Conservation (phyloP, 2,113 vertebrate genomes). For the Kobus ellipsiprymnus region DNA sequence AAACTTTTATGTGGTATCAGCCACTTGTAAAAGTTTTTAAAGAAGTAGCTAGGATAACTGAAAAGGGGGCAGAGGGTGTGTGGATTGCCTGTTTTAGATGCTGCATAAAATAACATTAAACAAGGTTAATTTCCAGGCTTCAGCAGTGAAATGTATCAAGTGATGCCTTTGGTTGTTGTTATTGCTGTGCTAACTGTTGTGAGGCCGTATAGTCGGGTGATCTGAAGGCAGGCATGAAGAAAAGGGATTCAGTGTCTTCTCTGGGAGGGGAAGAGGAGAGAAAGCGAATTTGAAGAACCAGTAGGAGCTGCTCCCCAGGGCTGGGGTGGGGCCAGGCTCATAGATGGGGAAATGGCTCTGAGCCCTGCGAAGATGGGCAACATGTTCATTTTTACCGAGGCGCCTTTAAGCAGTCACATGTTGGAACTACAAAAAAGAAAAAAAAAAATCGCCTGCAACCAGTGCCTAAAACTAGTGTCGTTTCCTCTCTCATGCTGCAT, state of each 20-base stretch:
- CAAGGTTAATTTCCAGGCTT: background rate
- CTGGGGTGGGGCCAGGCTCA: background rate
- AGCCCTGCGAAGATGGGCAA: background rate
- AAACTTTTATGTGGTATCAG: background rate
- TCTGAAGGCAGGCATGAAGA: background rate
- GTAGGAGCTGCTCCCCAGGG: background rate
- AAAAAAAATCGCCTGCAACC: background rate
- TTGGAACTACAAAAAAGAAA: constrained; percentile 10
- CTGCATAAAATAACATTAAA: background rate
- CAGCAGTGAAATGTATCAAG: background rate
- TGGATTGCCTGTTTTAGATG: background rate
- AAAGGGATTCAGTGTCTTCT: background rate
- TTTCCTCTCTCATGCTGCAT: background rate
- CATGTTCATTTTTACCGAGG: background rate
- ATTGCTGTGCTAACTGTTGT: background rate
- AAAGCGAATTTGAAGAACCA: background rate
- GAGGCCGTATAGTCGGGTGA: background rate
- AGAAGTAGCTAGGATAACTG: background rate
- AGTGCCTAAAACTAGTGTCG: background rate
- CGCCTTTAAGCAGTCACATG: constrained; percentile 26
- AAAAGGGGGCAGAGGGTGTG: background rate
- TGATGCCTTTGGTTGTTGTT: background rate
- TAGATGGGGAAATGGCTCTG: background rate
- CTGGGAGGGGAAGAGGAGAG: background rate
- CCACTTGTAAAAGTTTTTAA: background rate